Percentiles rank a stretch among this genome's conserved stretches.
These are phyloP conservation scores for Ibidorhyncha struthersii DNA, from an alignment of 2,113 vertebrate genomes.

Conservation along the genomic window DNA sequence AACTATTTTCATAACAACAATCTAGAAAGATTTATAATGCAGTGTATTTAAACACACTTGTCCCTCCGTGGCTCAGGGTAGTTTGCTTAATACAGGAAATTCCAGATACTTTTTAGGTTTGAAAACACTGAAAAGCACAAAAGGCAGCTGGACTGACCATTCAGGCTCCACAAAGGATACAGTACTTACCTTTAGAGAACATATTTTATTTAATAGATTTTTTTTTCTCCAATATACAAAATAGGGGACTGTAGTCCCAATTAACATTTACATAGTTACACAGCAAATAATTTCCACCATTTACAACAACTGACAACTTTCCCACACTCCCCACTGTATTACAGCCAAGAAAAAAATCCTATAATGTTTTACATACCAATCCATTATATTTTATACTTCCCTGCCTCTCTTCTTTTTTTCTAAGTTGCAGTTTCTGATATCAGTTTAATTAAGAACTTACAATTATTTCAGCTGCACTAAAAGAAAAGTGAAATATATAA, in stretches of 20 bases:
- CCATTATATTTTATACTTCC: not conserved
- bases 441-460: constrained; percentile 53
- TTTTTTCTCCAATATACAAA: constrained; percentile 81
- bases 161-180: constrained; percentile 54
- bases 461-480: constrained; percentile 54
- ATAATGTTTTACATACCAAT: not conserved
- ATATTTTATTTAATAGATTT: constrained; percentile 91
- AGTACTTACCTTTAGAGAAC: constrained; percentile 70
- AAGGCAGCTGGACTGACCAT: not conserved
- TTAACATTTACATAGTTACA: constrained; percentile 73
- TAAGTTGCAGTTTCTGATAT: constrained; percentile 44
- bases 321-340: constrained; percentile 10
- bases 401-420: not conserved
- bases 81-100: not conserved
- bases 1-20: not conserved
- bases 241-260: constrained; percentile 68
- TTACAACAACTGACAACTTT: constrained; percentile 36
- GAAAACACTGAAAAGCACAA: not conserved
- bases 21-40: not conserved
- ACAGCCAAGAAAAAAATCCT: constrained; percentile 38
- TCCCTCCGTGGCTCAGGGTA: not conserved
- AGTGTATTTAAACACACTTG: not conserved
- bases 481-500: constrained; percentile 51
- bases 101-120: not conserved
- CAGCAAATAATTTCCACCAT: constrained; percentile 65